Evolutionary conservation across 1,140 invertebrate species (phyloP).

Genomic region (Nasonia giraulti): DNA sequence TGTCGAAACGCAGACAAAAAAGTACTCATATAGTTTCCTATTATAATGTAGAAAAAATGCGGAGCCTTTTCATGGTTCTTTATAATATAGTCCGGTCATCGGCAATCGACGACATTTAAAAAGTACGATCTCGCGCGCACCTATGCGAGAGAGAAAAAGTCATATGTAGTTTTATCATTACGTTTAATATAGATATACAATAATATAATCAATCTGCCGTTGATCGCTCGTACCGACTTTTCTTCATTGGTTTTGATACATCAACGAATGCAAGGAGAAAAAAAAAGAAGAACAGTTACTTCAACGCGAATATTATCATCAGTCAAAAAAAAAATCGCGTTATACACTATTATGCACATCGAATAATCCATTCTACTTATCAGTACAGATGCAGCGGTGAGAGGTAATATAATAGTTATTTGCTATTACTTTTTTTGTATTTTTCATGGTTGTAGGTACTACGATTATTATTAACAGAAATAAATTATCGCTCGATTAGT

Average conservation of each 20-base stretch:
- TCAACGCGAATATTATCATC: not conserved
- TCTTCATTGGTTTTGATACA: not conserved
- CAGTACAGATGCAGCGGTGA: not conserved
- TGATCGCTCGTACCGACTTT: not conserved
- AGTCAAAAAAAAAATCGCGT: not conserved
- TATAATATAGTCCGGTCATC: not conserved
- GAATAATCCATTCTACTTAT: not conserved
- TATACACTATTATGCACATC: not conserved
- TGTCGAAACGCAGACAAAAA: constrained; percentile 8
- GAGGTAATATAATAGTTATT: not conserved
- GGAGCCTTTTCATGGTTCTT: not conserved
- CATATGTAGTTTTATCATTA: not conserved
- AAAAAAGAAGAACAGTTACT: not conserved
- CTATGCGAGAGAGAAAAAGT: not conserved
- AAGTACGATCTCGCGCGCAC: constrained; percentile 18
- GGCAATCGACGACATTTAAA: not conserved
- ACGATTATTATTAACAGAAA: constrained; percentile 35
- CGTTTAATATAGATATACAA: constrained; percentile 2
- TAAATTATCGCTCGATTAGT: constrained; percentile 40
- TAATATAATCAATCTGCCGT: not conserved
- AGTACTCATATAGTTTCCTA: not conserved
- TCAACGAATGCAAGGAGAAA: not conserved
- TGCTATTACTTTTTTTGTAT: not conserved
- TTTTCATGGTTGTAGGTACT: constrained; percentile 9
- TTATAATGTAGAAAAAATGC: constrained; percentile 34